Evolutionary conservation across 64 coral and sea anemone genomes (phyloP).

Genomic region (Montipora efflorescens): DNA sequence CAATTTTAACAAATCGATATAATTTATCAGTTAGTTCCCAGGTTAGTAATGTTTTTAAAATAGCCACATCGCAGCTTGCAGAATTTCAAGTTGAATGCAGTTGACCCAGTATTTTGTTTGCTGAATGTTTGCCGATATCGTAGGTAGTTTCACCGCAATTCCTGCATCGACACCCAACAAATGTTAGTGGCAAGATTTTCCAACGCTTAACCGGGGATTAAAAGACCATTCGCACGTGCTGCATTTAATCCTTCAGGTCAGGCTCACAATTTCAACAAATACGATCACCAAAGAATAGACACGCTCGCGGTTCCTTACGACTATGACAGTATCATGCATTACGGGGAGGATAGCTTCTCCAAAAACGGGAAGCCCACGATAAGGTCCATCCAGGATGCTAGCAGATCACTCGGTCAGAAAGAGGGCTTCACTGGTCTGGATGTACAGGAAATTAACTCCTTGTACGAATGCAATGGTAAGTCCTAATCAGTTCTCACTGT

Average conservation of each 20-base stretch:
- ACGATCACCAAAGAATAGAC: conserved; percentile 62
- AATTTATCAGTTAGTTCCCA: too few species aligned
- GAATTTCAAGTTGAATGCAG: too few species aligned
- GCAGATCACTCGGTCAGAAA: conserved; percentile 66
- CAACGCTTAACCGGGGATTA: too few species aligned
- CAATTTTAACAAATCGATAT: too few species aligned
- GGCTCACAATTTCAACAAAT: conserved; percentile 76
- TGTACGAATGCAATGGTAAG: conserved; percentile 88
- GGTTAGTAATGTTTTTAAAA: too few species aligned
- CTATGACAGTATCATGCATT: conserved; percentile 87
- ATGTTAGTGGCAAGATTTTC: too few species aligned
- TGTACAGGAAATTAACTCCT: conserved; percentile 75
- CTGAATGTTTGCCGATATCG: too few species aligned
- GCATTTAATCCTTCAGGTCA: conserved; percentile 12
- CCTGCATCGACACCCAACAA: too few species aligned
- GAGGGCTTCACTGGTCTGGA: conserved; percentile 67
- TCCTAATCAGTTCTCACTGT: not conserved
- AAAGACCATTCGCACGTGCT: too few species aligned
- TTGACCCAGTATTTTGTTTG: too few species aligned
- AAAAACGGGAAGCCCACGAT: conserved; percentile 77
- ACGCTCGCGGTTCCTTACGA: conserved; percentile 80
- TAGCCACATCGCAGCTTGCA: too few species aligned
- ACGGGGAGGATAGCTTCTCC: conserved; percentile 66
- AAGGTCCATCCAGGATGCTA: conserved; percentile 57
- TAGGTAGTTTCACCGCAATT: too few species aligned